Percentiles rank a stretch among this genome's conserved stretches.
These are phyloP conservation scores for Parascotia fuliginaria DNA, from an alignment of 2,888 invertebrate species.

Conservation along the genomic window DNA sequence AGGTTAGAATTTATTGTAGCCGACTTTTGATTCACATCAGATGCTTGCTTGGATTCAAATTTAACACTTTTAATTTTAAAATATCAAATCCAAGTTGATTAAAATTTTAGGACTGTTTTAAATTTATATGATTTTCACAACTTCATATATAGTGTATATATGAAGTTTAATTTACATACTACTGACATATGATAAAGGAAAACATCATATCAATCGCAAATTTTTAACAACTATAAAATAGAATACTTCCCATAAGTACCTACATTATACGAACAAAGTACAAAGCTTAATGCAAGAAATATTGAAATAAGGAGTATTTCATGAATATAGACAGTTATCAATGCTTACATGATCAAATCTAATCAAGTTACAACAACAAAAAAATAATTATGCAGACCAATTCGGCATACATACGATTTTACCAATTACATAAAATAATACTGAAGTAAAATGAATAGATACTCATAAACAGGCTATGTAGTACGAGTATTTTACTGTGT, in stretches of 20 bases:
- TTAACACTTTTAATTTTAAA: neutral
- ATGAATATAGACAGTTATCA: neutral
- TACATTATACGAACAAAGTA: no score
- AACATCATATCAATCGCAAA: no score
- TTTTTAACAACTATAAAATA: no score
- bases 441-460: constrained; percentile 45
- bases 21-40: constrained; percentile 27
- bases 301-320: neutral
- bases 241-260: no score
- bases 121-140: neutral
- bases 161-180: no score
- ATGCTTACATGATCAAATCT: neutral
- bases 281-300: no score
- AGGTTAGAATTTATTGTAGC: constrained; percentile 48
- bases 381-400: constrained; percentile 38
- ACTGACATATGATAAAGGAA: no score
- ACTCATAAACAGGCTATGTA: constrained; percentile 71
- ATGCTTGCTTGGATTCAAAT: constrained; percentile 18
- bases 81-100: neutral
- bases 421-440: constrained; percentile 52
- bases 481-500: constrained; percentile 75
- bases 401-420: constrained; percentile 35
- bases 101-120: neutral
- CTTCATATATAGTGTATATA: no score
- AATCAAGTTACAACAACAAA: constrained; percentile 18